Base-by-base conservation (phyloP, 30 jellyfish, hydroid and myxozoan genomes). In the Pelagia noctiluca region DNA sequence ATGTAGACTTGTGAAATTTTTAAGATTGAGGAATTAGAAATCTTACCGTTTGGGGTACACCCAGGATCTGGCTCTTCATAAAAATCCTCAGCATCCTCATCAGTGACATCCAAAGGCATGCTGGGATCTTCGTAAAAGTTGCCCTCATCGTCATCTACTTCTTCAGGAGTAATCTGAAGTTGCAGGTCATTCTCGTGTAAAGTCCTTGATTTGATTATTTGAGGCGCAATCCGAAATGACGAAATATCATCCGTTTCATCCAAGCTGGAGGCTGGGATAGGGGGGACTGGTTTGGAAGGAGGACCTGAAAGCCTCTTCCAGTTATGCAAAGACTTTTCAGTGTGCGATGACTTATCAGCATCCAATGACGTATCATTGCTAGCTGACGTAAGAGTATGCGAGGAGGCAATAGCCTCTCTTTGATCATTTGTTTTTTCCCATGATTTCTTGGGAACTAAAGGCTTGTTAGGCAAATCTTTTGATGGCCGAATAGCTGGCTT, bases 211-310 rank as follows among this genome's bases (percentile, higher is more conserved):
- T 63, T 30, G 12, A 52, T 52, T 2, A 52, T 30, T 52, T 52
- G 80, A 21, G 22, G 0, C 71, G 22, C 42, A 33, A 0, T 21
- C 53, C 13, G 78, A 53, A 18, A 16, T 3, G 11, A 50, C 7
- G 54, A 38, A 12, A 47, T 35, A 19, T 29, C 69, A n/a, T 25
- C 19, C 16, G 19, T 3, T 35, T 18, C 37, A 50, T 33, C 60
- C 10, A 25, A 23, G 7, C n/a, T 30, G 0, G 83, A 50, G 11
- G 5, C 50, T 57, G 96, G 96, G 4, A 73, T 71, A 26, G 89
- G 90, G 31, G 96, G 96, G 42, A 86, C 29, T 1, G 96, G 96
- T n/a, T 75, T 48, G 11, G 67, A 25, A 35, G 96, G 90, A 2
- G 96, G 90, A 2, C 87, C 90, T 8, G 88, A 75, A 13, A 66